Base-by-base conservation (phyloP, 2,113 vertebrate genomes). In the Labrus mixtus region DNA sequence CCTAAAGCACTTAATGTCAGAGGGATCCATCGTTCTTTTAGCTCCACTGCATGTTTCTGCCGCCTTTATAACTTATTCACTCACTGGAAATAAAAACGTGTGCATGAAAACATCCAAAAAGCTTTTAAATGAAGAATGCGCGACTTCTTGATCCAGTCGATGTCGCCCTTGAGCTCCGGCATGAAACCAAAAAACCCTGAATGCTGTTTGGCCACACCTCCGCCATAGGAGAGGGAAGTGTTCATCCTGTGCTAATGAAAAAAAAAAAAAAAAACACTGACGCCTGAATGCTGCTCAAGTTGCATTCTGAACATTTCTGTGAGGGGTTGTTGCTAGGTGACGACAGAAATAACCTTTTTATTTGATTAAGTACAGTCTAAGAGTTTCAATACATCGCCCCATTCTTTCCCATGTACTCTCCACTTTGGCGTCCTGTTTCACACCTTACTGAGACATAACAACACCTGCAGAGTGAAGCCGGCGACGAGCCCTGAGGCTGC, bases 261-360 rank as follows among this genome's bases (percentile, higher is more conserved):
- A n/a, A n/a, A n/a, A n/a, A n/a, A n/a, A n/a, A n/a, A 63, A 69
- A 19, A 68, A 57, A 51, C 63, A n/a, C 10, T 50, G 59, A 79
- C 64, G 65, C 12, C 46, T 64, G 53, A 22, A 46, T 17, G 43
- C 55, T 39, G 48, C 39, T 63, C 0, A 1, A 39, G 25, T 43
- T 43, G 17, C 56, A 43, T 85, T 64, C 65, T 62, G 71, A 36
- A 37, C 61, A 76, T 75, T 75, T 71, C 66, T 67, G 15, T 23
- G 23, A 56, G 13, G 19, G 19, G 8, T 15, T 67, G 46, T 22
- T 60, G 39, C 8, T 7, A 15, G 0, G 1, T 43, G 16, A 53
- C 2, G 10, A 19, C 46, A 33, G 11, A 48, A 22, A 51, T 10
- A 37, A n/a, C 22, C 15, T 19, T 48, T 48, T 17, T 17, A 17